These are phyloP conservation scores for Larimichthys crocea DNA, from an alignment of 2,113 vertebrate species.

Conservation along the genomic window DNA sequence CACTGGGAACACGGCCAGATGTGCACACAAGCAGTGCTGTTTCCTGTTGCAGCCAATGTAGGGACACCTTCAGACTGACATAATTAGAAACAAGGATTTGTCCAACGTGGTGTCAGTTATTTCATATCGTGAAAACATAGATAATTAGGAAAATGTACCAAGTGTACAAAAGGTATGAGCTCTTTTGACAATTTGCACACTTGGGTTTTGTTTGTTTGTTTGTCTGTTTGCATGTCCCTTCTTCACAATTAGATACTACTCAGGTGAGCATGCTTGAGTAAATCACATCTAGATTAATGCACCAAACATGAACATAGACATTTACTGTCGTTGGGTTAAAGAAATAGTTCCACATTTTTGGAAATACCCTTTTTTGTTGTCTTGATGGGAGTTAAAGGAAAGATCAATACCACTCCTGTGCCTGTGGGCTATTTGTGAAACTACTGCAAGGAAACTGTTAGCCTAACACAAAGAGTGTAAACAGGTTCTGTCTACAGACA, in stretches of 20 bases:
- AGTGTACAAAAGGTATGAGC: background rate
- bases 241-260: background rate
- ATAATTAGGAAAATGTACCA: background rate
- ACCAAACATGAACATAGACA: background rate
- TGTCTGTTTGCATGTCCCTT: background rate
- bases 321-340: background rate
- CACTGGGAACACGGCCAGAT: slow-evolving; percentile 70
- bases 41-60: slow-evolving; percentile 32
- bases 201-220: background rate
- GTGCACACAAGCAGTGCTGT: slow-evolving; percentile 52
- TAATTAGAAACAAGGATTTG: slow-evolving; percentile 15
- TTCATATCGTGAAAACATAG: background rate
- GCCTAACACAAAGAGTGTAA: background rate
- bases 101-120: slow-evolving; percentile 6
- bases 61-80: slow-evolving; percentile 41
- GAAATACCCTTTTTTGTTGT: background rate
- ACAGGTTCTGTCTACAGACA: background rate
- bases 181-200: background rate
- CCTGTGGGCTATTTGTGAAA: background rate
- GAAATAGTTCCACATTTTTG: background rate
- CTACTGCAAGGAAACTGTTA: background rate
- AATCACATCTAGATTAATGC: background rate
- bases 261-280: background rate
- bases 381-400: background rate
- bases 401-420: background rate